Base-by-base conservation (phyloP, 2,888 invertebrate species). In the Aplocera efformata region DNA sequence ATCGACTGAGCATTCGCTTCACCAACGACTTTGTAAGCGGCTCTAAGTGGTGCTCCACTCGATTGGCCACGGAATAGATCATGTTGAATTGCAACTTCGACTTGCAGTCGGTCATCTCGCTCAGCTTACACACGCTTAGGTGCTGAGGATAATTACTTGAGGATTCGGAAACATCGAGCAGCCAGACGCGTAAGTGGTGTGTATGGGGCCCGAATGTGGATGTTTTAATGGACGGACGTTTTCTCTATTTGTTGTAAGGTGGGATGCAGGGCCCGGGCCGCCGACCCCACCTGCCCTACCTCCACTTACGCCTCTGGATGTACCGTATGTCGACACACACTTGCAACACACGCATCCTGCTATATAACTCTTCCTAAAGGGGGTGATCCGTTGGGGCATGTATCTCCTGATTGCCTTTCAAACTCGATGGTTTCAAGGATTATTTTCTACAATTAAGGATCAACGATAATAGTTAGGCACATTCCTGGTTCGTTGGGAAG, bases 291-390 rank as follows among this genome's bases (percentile, higher is more conserved):
- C 86, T 89, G 88, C 88, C 89, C 72, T 89, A 86, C 72, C 88
- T 89, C 80, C 89, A 88, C 86, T 88, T 88, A 81, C 89, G 89
- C 81, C 84, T 89, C 83, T 89, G 89, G 89, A 88, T 89, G 88
- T 88, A 89, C 86, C 89, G 89, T 89, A 89, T 79, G 88, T 88
- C 70, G 69, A 67, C 65, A 50, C 53, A 56, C 53, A 64, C 62
- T 63, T 58, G 62, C 21, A 38, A 51, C 52, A 44, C 38, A 53
- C 48, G 59, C 60, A 60, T 54, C 55, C 60, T 67, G 72, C 69
- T 75, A 69, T 72, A 17, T 17, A 3, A 17, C 5, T 3, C 67
- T 75, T 72, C 74, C 65, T 64, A 60, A 45, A 43, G 48, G 38
- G 42, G 37, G 48, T 47, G 22, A 39, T 42, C 35, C 33, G 10